Percentiles rank a stretch among this genome's conserved stretches.
Conservation (phyloP, 2,888 invertebrate species). For the Danaus chrysippus region DNA sequence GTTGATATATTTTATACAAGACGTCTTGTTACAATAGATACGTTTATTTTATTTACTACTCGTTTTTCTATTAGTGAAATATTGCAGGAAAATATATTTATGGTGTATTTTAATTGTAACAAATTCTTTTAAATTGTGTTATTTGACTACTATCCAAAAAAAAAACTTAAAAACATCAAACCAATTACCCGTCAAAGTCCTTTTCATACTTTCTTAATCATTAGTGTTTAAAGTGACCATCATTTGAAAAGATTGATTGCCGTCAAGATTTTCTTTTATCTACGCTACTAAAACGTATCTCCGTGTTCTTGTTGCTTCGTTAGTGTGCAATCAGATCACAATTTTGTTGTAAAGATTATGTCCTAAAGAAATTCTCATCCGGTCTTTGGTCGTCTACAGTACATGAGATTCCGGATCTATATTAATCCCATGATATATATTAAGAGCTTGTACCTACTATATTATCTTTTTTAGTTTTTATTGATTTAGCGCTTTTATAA, state of each 20-base stretch:
- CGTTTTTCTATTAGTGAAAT: no score
- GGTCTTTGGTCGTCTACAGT: slow-evolving; percentile 54
- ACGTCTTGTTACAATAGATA: no score
- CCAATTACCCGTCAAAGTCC: slow-evolving; percentile 29
- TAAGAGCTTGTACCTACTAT: background rate
- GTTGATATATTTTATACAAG: background rate
- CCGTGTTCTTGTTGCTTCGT: slow-evolving; percentile 64
- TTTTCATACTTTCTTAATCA: slow-evolving; percentile 7
- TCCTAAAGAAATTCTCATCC: slow-evolving; percentile 73
- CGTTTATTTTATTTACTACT: slow-evolving; percentile 7
- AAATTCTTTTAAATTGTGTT: background rate
- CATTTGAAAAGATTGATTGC: slow-evolving; percentile 44
- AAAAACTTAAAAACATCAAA: slow-evolving; percentile 33
- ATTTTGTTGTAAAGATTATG: slow-evolving; percentile 78
- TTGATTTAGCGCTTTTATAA: background rate
- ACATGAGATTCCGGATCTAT: slow-evolving; percentile 40
- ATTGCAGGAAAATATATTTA: no score
- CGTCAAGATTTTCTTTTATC: slow-evolving; percentile 49
- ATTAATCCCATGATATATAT: slow-evolving; percentile 28
- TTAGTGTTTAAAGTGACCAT: slow-evolving; percentile 19
- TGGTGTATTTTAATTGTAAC: no score
- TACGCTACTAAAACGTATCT: slow-evolving; percentile 65
- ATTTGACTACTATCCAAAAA: background rate
- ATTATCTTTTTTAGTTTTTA: background rate
- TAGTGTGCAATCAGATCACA: slow-evolving; percentile 71